Evolutionary conservation across 2,113 vertebrate genomes (phyloP).

Genomic region (Syrmaticus mikado): DNA sequence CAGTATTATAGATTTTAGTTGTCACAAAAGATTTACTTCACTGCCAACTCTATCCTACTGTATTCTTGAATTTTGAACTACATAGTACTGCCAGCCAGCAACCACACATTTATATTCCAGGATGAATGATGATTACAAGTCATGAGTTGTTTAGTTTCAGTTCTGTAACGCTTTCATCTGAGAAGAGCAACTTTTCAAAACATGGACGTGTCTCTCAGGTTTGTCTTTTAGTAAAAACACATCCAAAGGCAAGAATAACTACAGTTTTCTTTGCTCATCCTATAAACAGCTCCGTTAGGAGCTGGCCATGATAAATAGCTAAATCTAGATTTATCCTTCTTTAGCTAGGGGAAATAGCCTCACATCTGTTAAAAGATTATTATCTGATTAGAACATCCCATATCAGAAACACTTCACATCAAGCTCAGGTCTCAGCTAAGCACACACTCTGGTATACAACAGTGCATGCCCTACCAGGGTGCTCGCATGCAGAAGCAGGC

Average conservation of each 20-base stretch:
- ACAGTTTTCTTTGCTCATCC: not conserved
- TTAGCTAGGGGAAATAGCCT: not conserved
- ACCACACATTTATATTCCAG: not conserved
- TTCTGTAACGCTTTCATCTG: not conserved
- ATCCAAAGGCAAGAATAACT: not conserved
- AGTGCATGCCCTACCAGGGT: not conserved
- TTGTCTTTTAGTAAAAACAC: not conserved
- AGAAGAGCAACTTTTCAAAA: not conserved
- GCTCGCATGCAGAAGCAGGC: not conserved
- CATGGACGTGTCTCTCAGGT: not conserved
- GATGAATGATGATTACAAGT: not conserved
- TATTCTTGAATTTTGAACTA: conserved; percentile 42
- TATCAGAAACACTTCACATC: not conserved
- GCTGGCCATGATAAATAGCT: not conserved
- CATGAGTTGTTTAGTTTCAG: not conserved
- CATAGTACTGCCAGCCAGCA: not conserved
- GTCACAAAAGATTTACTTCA: conserved; percentile 52
- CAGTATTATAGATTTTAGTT: conserved; percentile 40
- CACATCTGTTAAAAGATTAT: conserved; percentile 8
- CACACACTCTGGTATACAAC: not conserved
- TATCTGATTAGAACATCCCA: conserved; percentile 11
- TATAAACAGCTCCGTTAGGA: not conserved
- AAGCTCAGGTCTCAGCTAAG: not conserved
- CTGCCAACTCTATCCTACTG: conserved; percentile 10
- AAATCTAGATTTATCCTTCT: not conserved